Conservation (phyloP, 2,888 invertebrate genomes). For the Megamerina dolium region DNA sequence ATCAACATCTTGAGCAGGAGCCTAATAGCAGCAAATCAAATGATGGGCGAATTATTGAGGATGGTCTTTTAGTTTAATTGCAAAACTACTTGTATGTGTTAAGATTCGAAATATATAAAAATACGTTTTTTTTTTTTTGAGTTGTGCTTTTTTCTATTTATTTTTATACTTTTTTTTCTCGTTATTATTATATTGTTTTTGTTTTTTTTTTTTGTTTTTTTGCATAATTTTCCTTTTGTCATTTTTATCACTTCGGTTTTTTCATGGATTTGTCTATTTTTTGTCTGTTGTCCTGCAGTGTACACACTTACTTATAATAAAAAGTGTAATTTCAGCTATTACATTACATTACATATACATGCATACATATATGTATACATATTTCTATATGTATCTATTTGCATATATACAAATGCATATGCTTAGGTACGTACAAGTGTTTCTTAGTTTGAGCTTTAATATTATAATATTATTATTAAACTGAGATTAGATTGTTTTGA, state of each 20-base stretch:
- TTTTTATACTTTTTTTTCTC: conserved; percentile 15
- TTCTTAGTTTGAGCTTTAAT: too few species aligned
- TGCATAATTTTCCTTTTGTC: conserved; percentile 13
- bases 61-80: conserved; percentile 5
- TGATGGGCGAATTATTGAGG: not conserved
- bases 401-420: not conserved
- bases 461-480: too few species aligned
- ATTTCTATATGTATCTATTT: conserved; percentile 1
- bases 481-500: too few species aligned
- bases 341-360: not conserved
- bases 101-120: too few species aligned
- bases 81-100: too few species aligned
- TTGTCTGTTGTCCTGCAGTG: too few species aligned
- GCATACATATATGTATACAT: not conserved
- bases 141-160: conserved; percentile 8
- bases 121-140: conserved; percentile 1
- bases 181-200: conserved; percentile 14
- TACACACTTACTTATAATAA: conserved; percentile 1
- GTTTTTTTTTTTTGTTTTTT: conserved; percentile 12
- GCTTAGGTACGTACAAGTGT: too few species aligned
- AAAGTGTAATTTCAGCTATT: not conserved
- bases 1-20: conserved; percentile 8
- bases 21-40: too few species aligned
- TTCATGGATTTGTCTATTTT: too few species aligned
- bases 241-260: conserved; percentile 1